These are phyloP conservation scores for Protosalanx chinensis DNA, from an alignment of 2,797 vertebrate genomes.

Conservation along the genomic window DNA sequence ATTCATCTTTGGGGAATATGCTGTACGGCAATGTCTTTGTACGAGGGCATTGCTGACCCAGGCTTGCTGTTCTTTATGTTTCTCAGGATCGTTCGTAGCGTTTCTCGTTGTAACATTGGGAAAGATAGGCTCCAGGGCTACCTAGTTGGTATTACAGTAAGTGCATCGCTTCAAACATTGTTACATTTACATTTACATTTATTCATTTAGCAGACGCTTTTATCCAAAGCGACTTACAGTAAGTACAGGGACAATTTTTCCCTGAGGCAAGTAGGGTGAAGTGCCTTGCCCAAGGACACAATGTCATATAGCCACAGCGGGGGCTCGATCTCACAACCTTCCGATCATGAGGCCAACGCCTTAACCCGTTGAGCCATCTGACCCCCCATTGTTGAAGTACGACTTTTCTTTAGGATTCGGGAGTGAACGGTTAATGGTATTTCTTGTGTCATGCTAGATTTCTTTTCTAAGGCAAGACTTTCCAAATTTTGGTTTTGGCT, in stretches of 20 bases:
- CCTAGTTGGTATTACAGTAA: slow-evolving; percentile 3
- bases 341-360: too few relatives aligned
- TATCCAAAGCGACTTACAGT: too few relatives aligned
- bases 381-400: neutral
- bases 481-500: slow-evolving; percentile 26
- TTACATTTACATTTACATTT: too few relatives aligned
- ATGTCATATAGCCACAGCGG: too few relatives aligned
- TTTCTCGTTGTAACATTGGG: neutral
- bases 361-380: too few relatives aligned
- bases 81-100: neutral
- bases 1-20: slow-evolving; percentile 78
- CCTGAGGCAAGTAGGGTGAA: too few relatives aligned
- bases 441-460: neutral
- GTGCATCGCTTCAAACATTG: slow-evolving; percentile 8
- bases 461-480: slow-evolving; percentile 1
- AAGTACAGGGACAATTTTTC: too few relatives aligned
- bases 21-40: slow-evolving; percentile 76
- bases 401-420: too few relatives aligned
- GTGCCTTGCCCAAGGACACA: too few relatives aligned
- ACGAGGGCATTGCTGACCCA: slow-evolving; percentile 49
- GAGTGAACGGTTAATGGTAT: neutral
- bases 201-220: too few relatives aligned
- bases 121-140: too few relatives aligned
- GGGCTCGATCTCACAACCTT: too few relatives aligned
- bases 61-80: neutral